These are phyloP conservation scores for Schizotus pectinicornis DNA, from an alignment of 2,888 invertebrate species.

Conservation along the genomic window DNA sequence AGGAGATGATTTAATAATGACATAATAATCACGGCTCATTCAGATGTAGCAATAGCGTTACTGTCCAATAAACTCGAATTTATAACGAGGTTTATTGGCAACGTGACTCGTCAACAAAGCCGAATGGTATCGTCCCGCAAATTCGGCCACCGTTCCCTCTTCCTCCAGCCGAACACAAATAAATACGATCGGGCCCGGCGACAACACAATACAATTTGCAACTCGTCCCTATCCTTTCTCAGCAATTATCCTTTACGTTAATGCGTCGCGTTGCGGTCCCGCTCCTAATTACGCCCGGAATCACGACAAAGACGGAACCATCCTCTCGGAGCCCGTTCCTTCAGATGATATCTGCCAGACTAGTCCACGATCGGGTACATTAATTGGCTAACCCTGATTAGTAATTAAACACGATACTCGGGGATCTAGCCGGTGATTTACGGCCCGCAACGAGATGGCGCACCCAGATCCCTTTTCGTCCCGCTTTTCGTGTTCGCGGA, in stretches of 20 bases:
- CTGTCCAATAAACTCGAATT: conserved; percentile 45
- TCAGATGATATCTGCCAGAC: conserved; percentile 23
- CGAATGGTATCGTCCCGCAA: conserved; percentile 21
- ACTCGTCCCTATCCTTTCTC: conserved; percentile 16
- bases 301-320: conserved; percentile 4
- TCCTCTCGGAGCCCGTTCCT: conserved; percentile 9
- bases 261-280: conserved; percentile 27
- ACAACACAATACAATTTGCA: conserved; percentile 29
- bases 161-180: conserved; percentile 14
- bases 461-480: conserved; percentile 29
- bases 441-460: conserved; percentile 40
- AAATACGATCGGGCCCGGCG: conserved; percentile 14
- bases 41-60: conserved; percentile 38
- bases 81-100: conserved; percentile 31
- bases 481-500: background rate
- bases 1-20: conserved; percentile 26
- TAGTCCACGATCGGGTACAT: conserved; percentile 48
- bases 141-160: conserved; percentile 22
- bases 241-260: conserved; percentile 30
- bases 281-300: conserved; percentile 23
- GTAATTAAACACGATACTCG: conserved; percentile 52
- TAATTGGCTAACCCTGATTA: conserved; percentile 53
- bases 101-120: conserved; percentile 28
- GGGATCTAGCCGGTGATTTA: conserved; percentile 39
- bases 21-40: conserved; percentile 25